A percentile compares a stretch with the other conserved stretches of the same genome.
Conservation (phyloP, 1,140 invertebrate species). For the Heliconius hewitsoni region DNA sequence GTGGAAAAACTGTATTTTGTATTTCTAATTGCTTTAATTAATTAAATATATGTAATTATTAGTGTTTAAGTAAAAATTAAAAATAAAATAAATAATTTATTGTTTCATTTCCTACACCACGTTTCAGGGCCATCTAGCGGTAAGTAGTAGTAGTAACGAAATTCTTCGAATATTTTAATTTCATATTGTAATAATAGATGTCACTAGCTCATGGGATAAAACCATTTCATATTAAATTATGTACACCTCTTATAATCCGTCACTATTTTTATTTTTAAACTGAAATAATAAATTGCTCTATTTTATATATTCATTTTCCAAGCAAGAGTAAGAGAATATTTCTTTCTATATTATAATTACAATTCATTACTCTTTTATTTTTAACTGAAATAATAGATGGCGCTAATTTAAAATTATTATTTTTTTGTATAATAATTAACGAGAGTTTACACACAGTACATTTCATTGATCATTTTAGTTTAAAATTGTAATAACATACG, state of each 20-base stretch:
- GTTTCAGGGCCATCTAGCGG: constrained; percentile 36
- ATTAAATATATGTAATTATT: constrained; percentile 25
- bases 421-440: too few species aligned
- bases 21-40: constrained; percentile 54
- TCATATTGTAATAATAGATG: not conserved
- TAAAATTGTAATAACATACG: not conserved
- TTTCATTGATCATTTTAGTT: not conserved
- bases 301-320: too few species aligned
- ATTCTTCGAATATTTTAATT: not conserved
- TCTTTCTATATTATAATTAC: too few species aligned
- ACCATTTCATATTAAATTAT: constrained; percentile 34
- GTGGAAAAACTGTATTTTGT: constrained; percentile 46
- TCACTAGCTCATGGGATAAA: constrained; percentile 12
- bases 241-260: too few species aligned
- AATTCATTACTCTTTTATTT: too few species aligned
- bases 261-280: too few species aligned
- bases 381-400: too few species aligned
- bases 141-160: too few species aligned
- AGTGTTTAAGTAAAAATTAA: constrained; percentile 25
- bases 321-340: too few species aligned
- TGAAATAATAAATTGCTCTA: too few species aligned
- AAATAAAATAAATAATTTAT: constrained; percentile 14
- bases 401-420: too few species aligned
- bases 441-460: too few species aligned
- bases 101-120: not conserved